Evolutionary conservation across 2,888 invertebrate genomes (phyloP).

Genomic region (Nezara viridula): DNA sequence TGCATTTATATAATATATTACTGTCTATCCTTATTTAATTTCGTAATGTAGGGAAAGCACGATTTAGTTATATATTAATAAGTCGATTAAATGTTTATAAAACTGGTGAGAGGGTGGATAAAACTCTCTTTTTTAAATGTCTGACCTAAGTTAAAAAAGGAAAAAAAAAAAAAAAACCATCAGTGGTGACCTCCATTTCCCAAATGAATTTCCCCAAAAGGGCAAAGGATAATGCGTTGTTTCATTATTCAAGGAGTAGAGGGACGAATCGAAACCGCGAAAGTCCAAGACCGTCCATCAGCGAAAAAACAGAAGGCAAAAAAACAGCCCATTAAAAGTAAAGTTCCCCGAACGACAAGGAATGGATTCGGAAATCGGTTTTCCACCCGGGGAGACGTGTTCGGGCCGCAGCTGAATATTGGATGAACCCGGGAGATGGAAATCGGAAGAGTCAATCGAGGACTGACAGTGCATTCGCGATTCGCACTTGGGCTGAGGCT

Average conservation of each 20-base stretch:
- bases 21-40: no score
- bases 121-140: background rate
- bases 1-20: no score
- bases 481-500: background rate
- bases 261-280: background rate
- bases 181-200: background rate
- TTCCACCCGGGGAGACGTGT: background rate
- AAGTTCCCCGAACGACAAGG: background rate
- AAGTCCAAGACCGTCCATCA: conserved; percentile 19
- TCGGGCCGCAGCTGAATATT: conserved; percentile 15
- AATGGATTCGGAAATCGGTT: conserved; percentile 18
- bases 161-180: background rate
- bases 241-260: background rate
- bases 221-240: background rate
- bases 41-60: no score
- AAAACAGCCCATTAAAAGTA: conserved; percentile 6
- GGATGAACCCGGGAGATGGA: conserved; percentile 2
- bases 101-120: no score
- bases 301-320: background rate
- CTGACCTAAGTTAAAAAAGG: background rate
- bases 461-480: background rate
- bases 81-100: no score
- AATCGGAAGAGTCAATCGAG: background rate
- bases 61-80: no score
- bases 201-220: background rate